Evolutionary conservation across 1,140 invertebrate genomes (phyloP).

Genomic region (Drosophila simulans): DNA sequence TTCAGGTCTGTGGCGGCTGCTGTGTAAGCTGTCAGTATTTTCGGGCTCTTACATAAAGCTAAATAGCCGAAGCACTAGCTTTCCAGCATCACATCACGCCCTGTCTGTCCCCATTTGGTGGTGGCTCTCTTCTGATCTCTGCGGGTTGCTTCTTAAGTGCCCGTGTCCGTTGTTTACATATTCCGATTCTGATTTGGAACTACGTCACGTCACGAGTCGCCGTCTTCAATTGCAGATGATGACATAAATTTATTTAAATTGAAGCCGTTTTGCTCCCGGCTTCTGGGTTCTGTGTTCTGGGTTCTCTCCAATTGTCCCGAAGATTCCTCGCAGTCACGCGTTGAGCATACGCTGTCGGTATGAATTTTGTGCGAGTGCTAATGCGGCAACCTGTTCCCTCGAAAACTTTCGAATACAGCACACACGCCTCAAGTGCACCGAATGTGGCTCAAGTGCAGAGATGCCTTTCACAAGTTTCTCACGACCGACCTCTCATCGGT

Average conservation of each 20-base stretch:
- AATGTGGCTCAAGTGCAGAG: conserved; percentile 78
- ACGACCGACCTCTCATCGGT: conserved; percentile 28
- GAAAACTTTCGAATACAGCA: conserved; percentile 59
- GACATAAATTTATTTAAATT: conserved; percentile 67
- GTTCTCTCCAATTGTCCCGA: conserved; percentile 7
- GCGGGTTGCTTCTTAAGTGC: conserved; percentile 39
- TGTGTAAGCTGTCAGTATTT: conserved; percentile 38
- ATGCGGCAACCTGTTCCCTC: conserved; percentile 50
- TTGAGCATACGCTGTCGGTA: conserved; percentile 34
- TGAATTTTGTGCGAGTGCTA: conserved; percentile 16
- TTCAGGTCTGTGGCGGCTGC: conserved; percentile 14
- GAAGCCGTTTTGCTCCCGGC: conserved; percentile 35
- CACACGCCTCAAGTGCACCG: conserved; percentile 64
- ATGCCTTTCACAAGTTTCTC: conserved; percentile 58
- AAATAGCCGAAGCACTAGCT: background rate
- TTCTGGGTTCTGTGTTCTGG: background rate
- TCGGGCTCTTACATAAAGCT: conserved; percentile 40
- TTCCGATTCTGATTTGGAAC: conserved; percentile 51
- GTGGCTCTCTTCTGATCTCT: conserved; percentile 18
- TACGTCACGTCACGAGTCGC: conserved; percentile 48
- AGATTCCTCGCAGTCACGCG: conserved; percentile 50
- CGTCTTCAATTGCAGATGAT: conserved; percentile 60
- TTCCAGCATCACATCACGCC: conserved; percentile 29
- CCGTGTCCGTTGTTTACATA: conserved; percentile 56
- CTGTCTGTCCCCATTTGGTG: conserved; percentile 26